Evolutionary conservation across 1,140 invertebrate genomes (phyloP).

Genomic region (Drosophila paulistorum): DNA sequence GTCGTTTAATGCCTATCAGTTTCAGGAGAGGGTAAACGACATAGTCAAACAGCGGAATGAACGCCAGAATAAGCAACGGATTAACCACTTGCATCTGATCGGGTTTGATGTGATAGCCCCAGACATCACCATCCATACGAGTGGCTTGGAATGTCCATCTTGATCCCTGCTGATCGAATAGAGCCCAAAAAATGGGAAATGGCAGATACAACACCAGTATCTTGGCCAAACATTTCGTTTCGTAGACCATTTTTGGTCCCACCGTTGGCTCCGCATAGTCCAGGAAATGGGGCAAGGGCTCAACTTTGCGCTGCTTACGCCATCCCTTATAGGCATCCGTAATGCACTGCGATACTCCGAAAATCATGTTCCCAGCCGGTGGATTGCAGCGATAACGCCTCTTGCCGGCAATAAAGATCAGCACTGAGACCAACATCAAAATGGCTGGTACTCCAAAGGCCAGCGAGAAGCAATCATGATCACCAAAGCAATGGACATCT

Average conservation of each 20-base stretch:
- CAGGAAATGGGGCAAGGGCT: constrained; percentile 87
- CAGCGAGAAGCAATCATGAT: constrained; percentile 92
- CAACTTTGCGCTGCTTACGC: constrained; percentile 84
- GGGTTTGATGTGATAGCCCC: constrained; percentile 88
- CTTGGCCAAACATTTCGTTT: constrained; percentile 87
- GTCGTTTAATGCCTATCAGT: constrained; percentile 83
- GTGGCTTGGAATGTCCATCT: constrained; percentile 97
- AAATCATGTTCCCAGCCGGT: constrained; percentile 92
- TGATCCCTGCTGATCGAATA: constrained; percentile 94
- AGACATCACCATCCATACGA: constrained; percentile 93
- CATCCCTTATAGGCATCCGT: constrained; percentile 84
- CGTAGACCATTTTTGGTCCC: constrained; percentile 86
- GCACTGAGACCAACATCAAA: constrained; percentile 93
- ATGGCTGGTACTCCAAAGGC: constrained; percentile 96
- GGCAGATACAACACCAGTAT: constrained; percentile 90
- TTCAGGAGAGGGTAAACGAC: constrained; percentile 87
- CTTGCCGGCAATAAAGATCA: constrained; percentile 92
- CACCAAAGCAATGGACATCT: constrained; percentile 92
- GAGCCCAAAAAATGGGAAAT: constrained; percentile 92
- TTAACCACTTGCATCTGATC: constrained; percentile 96
- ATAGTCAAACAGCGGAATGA: constrained; percentile 94
- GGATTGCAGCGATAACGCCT: constrained; percentile 90
- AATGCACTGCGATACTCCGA: constrained; percentile 90
- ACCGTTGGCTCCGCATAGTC: constrained; percentile 91
- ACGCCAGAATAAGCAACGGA: constrained; percentile 91